Percentiles rank a stretch among this genome's conserved stretches.
phyloP scores from a whole-genome alignment of 2,797 vertebrate genomes.

The Harpagifer antarcticus region DNA sequence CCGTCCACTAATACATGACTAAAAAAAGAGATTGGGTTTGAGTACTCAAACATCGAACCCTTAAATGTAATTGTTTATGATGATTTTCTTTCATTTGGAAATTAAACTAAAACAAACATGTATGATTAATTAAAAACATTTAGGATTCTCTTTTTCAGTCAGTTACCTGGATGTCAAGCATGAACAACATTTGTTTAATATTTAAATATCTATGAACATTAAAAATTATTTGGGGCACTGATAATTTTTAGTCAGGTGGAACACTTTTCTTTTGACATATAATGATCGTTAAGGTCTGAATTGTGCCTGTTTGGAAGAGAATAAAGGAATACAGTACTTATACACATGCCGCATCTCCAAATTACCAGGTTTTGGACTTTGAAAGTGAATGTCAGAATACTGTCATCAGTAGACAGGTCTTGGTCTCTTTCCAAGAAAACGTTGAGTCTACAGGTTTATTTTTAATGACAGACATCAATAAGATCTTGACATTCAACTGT shows the following conservation, averaged over 20 bases:
- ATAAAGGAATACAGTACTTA: not conserved
- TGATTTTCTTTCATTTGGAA: not conserved
- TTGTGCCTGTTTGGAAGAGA: not conserved
- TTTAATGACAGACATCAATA: slow-evolving; percentile 42
- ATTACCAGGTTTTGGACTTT: slow-evolving; percentile 15
- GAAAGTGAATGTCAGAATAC: slow-evolving; percentile 1
- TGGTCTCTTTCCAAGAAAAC: not conserved
- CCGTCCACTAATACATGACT: slow-evolving; percentile 45
- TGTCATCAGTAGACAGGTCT: not conserved
- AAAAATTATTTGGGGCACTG: not conserved
- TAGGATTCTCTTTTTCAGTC: not conserved
- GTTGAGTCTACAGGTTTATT: slow-evolving; percentile 13
- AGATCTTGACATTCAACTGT: slow-evolving; percentile 34
- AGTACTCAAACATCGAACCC: slow-evolving; percentile 25
- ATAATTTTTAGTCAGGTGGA: not conserved
- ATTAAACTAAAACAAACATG: not conserved
- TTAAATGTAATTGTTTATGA: not conserved
- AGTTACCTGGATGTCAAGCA: not conserved
- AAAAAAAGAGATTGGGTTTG: slow-evolving; percentile 28
- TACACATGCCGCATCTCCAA: not conserved
- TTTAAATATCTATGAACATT: slow-evolving; percentile 7
- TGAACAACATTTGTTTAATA: not conserved
- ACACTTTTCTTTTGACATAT: too few relatives aligned
- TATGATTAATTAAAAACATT: not conserved
- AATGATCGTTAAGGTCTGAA: too few relatives aligned